Percentiles rank a stretch among this genome's conserved stretches.
phyloP scores from a whole-genome alignment of 2,888 invertebrate genomes.

The Xylota sylvarum region DNA sequence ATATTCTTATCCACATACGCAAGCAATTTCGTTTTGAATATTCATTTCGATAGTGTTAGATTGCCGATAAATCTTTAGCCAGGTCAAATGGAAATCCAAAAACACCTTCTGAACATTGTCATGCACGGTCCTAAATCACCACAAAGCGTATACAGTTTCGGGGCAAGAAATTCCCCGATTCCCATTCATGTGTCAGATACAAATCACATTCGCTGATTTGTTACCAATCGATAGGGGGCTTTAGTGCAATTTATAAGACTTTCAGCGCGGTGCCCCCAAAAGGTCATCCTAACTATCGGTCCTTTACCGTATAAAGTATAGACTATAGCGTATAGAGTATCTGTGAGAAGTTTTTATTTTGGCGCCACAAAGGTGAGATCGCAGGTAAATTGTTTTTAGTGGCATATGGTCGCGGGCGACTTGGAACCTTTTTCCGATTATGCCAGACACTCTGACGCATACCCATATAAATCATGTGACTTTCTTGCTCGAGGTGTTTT shows the following conservation, averaged over 20 bases:
- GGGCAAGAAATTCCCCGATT: slow-evolving; percentile 27
- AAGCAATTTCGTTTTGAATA: slow-evolving; percentile 27
- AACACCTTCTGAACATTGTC: neutral
- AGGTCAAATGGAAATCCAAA: slow-evolving; percentile 19
- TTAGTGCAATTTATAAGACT: neutral
- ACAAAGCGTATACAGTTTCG: neutral
- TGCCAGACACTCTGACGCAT: slow-evolving; percentile 43
- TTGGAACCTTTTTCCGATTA: slow-evolving; percentile 38
- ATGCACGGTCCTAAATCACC: neutral
- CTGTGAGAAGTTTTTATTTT: slow-evolving; percentile 4
- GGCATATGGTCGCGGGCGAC: slow-evolving; percentile 35
- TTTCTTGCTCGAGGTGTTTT: slow-evolving; percentile 48
- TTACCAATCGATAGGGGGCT: slow-evolving; percentile 41
- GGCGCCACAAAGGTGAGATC: slow-evolving; percentile 46
- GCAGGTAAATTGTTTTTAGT: slow-evolving; percentile 26
- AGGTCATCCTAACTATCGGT: slow-evolving; percentile 41
- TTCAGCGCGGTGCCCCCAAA: slow-evolving; percentile 34
- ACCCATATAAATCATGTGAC: slow-evolving; percentile 44
- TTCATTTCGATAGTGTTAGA: slow-evolving; percentile 43
- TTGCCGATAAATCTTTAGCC: slow-evolving; percentile 39
- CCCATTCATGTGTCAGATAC: slow-evolving; percentile 67
- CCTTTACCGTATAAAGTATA: slow-evolving; percentile 20
- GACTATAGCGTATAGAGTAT: no score
- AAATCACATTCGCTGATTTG: slow-evolving; percentile 66
- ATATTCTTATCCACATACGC: slow-evolving; percentile 12